phyloP scores from a whole-genome alignment of 2,888 invertebrate species.

The Hypena proboscidalis region DNA sequence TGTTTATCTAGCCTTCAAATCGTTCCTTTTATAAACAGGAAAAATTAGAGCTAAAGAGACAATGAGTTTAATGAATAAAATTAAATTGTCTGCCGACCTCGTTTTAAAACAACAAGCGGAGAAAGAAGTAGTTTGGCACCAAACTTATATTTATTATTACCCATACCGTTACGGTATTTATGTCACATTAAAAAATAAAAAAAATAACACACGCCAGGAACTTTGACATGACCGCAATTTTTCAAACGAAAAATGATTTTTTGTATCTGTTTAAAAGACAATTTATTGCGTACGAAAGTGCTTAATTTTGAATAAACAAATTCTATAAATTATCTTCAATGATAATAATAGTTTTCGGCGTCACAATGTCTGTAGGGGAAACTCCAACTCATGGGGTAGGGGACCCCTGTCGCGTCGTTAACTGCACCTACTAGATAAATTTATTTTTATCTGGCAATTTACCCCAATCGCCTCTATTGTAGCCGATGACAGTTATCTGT shows the following conservation, averaged over 20 bases:
- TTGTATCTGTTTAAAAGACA: conserved; percentile 33
- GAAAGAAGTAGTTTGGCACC: conserved; percentile 22
- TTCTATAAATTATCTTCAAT: conserved; percentile 45
- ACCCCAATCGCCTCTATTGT: conserved; percentile 78
- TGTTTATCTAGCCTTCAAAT: no score
- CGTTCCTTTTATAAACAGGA: conserved; percentile 18
- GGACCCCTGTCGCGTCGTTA: conserved; percentile 73
- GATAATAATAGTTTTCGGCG: conserved; percentile 70
- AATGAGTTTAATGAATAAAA: conserved; percentile 25
- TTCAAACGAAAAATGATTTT: conserved; percentile 27
- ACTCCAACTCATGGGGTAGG: conserved; percentile 63
- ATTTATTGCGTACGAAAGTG: conserved; percentile 32
- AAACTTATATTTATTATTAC: conserved; percentile 37
- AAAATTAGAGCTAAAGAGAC: conserved; percentile 15
- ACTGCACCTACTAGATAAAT: conserved; percentile 75
- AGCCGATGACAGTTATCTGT: conserved; percentile 69
- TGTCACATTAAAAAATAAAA: conserved; percentile 39
- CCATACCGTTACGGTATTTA: conserved; percentile 36
- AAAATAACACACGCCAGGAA: conserved; percentile 24
- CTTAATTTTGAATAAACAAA: conserved; percentile 43
- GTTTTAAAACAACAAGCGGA: conserved; percentile 10
- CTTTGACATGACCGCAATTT: conserved; percentile 39
- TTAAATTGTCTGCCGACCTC: conserved; percentile 13
- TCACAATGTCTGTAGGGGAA: conserved; percentile 69
- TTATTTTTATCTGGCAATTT: conserved; percentile 82